Conservation (phyloP, 2,797 vertebrate genomes). For the Onychomys leucogaster region DNA sequence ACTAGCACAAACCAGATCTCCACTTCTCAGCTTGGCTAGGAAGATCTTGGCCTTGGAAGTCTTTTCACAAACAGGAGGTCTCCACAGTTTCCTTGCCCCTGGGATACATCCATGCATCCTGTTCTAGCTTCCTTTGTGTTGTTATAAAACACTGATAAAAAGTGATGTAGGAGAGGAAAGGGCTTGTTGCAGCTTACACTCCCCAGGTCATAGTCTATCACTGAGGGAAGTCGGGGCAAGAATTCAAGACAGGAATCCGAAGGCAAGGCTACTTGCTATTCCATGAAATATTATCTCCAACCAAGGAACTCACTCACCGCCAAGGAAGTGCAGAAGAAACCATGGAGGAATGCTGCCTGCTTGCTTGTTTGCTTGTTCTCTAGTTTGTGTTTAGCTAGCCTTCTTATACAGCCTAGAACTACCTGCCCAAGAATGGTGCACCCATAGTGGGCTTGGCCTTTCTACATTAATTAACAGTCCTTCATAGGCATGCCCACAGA, state of each 20-base stretch:
- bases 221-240: not conserved
- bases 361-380: not conserved
- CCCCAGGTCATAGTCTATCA: not conserved
- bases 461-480: not conserved
- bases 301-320: not conserved
- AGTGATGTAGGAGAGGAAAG: not conserved
- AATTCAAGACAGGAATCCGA: not conserved
- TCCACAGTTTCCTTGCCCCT: not conserved
- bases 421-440: not conserved
- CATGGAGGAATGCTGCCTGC: not conserved
- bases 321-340: not conserved
- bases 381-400: not conserved
- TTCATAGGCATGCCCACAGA: too few relatives aligned
- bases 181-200: not conserved
- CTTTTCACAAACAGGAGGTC: not conserved
- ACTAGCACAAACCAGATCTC: too few relatives aligned
- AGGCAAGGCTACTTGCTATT: not conserved
- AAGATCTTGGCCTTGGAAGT: too few relatives aligned
- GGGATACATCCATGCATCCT: not conserved
- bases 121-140: not conserved
- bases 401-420: not conserved
- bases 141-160: not conserved
- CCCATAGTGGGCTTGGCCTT: not conserved
- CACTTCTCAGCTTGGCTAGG: not conserved
- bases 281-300: not conserved